Conservation (phyloP, 2,113 vertebrate genomes). For the Mastomys natalensis region DNA sequence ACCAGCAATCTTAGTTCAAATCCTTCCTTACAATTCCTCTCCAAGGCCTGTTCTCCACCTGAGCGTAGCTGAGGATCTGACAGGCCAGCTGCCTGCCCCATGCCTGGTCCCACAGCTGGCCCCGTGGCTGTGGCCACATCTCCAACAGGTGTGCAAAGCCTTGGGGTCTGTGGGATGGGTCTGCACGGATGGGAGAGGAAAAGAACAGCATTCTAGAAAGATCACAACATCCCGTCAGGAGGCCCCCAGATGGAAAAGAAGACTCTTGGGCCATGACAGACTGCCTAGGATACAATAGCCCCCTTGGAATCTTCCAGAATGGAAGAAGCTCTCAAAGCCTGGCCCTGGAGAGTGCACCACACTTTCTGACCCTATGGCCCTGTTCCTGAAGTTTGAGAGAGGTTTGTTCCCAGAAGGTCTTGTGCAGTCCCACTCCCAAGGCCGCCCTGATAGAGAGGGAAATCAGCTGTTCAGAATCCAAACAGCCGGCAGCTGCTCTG, state of each 20-base stretch:
- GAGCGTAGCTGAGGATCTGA: too few relatives aligned
- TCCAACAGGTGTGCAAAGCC: neutral
- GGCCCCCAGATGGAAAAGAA: fast-evolving
- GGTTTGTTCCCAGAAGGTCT: neutral
- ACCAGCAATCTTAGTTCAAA: neutral
- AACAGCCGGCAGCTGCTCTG: neutral
- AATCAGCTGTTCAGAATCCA: neutral
- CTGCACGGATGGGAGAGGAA: neutral
- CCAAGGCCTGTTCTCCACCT: neutral
- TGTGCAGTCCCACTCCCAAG: neutral
- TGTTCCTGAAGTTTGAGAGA: neutral
- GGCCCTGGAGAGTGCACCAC: neutral
- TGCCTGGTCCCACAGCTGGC: neutral
- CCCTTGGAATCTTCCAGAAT: neutral
- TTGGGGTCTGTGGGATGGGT: neutral
- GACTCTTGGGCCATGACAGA: too few relatives aligned
- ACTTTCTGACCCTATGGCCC: too few relatives aligned
- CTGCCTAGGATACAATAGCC: neutral
- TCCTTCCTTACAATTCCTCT: neutral
- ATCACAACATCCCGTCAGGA: neutral
- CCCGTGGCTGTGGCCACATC: neutral
- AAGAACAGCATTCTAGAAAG: neutral
- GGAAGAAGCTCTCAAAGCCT: neutral
- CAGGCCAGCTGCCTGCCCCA: neutral
- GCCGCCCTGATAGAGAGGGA: neutral